phyloP scores from a whole-genome alignment of 2,113 vertebrate species.

The human (Homo sapiens) region GRCh38 chr7:124231001-124231500 shows the following conservation, averaged over 20 bases:
- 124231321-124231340: background rate
- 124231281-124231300: background rate
- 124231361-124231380: background rate
- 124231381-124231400: background rate
- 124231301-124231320: background rate
- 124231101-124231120: no score
- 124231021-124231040: no score
- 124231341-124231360: background rate
- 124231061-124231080: no score
- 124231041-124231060: no score
- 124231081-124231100: no score
- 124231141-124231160: no score
- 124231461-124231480: background rate
- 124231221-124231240: no score
- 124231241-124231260: no score
- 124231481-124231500: background rate
- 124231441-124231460: background rate
- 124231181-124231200: no score
- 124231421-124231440: background rate
- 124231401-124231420: background rate
- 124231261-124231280: background rate
- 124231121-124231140: no score
- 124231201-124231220: no score
- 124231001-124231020: background rate
- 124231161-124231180: no score